Base-by-base conservation (phyloP, 2,888 invertebrate species). In the Drosophila mayaguana region DNA sequence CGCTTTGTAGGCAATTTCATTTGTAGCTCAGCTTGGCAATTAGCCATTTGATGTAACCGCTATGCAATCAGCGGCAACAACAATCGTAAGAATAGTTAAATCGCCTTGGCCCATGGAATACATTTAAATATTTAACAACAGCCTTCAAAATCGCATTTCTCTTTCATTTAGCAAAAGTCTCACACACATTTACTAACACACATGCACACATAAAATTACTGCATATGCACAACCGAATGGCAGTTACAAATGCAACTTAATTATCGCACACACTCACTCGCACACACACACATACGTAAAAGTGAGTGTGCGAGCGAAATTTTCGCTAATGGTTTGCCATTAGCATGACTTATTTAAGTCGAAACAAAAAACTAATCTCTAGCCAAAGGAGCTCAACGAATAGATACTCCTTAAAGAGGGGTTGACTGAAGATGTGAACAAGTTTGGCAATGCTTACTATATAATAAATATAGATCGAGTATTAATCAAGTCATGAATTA, bases 321-420 rank as follows among this genome's bases (percentile, higher is more conserved):
- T 87, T 86, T 81, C 75, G 80, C 87, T 87, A 87, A 87, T 87
- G 87, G 87, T 78, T 77, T 83, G 83, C 87, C 87, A 87, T 87
- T 89, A 87, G 89, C 87, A 81, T 85, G 89, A 89, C 89, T 87
- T 85, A 84, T 87, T 89, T 87, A 81, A 84, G 78, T 71, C 53
- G 70, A 71, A 74, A 70, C 57, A 63, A 71, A 81, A 83, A 71
- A 32, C 22, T 18, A 22, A 18, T 20, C 8, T 3, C 7, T 4
- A n/a, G 4, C 2, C 3, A 5, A 9, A 11, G 2, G 38, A 22
- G 9, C 14, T 12, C 42, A 54, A 45, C 63, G 59, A 16, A 5
- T 1, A 7, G 8, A 28, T 75, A 32, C 59, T 14, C 63, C 60
- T 40, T n/a, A 51, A n/a, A 48, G n/a, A 48, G 9, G 7, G 32